These are phyloP conservation scores for Myodes glareolus DNA, from an alignment of 2,113 vertebrate genomes.

Conservation along the genomic window DNA sequence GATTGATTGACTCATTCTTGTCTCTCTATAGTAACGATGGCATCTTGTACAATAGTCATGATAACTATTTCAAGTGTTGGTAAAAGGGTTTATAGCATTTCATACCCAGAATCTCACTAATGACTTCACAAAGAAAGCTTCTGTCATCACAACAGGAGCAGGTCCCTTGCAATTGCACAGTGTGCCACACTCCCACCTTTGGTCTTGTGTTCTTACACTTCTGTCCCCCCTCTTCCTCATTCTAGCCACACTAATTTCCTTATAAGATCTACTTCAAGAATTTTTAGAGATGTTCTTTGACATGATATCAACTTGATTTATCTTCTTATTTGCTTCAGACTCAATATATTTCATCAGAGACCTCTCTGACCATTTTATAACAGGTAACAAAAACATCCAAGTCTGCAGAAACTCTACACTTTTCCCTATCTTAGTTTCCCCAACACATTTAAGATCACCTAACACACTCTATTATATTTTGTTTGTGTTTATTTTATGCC, in stretches of 20 bases:
- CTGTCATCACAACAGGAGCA: rapidly evolving
- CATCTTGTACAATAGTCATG: no score
- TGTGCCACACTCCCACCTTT: rapidly evolving
- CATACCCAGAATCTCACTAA: neutral
- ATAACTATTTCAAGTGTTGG: neutral
- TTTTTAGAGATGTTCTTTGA: neutral
- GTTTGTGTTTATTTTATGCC: neutral
- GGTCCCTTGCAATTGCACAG: rapidly evolving
- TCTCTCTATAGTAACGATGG: neutral
- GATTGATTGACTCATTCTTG: neutral
- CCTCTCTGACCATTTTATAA: neutral
- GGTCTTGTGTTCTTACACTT: neutral
- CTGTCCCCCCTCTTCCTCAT: neutral
- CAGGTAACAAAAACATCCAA: neutral
- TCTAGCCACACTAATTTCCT: neutral
- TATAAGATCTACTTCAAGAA: neutral
- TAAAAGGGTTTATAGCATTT: neutral
- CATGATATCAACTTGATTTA: neutral
- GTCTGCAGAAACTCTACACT: neutral
- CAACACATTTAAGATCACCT: neutral
- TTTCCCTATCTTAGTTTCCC: neutral
- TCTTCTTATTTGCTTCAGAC: neutral
- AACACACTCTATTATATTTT: neutral
- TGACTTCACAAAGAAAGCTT: neutral
- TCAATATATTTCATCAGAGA: neutral